Conservation (phyloP, 1,140 invertebrate species). For the Drosophila cardini region DNA sequence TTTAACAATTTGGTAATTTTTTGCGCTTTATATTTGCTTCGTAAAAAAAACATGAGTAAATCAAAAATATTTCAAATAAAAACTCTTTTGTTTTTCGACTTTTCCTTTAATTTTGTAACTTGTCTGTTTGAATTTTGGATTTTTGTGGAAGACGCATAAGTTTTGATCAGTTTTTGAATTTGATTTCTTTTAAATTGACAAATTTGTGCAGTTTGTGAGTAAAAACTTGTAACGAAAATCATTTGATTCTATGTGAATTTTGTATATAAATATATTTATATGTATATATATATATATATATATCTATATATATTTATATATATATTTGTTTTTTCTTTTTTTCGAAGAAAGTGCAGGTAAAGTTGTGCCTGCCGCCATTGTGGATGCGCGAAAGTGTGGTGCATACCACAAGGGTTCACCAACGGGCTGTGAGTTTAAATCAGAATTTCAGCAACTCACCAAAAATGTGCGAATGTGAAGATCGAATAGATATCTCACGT, state of each 20-base stretch:
- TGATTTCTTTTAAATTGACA: conserved; percentile 1
- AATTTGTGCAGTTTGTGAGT: conserved; percentile 39
- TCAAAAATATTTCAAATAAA: conserved; percentile 47
- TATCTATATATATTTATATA: conserved; percentile 12
- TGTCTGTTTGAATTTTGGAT: conserved; percentile 26
- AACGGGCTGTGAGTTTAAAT: conserved; percentile 10
- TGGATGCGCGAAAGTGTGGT: conserved; percentile 1
- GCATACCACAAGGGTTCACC: conserved; percentile 12
- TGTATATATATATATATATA: conserved; percentile 25
- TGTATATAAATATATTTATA: conserved; percentile 17
- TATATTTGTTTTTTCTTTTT: conserved; percentile 21
- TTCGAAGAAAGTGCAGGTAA: conserved; percentile 18
- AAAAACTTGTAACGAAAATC: conserved; percentile 11
- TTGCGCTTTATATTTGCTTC: conserved; percentile 6
- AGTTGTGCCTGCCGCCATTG: background rate
- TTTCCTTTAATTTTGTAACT: conserved; percentile 24
- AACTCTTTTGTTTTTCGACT: conserved; percentile 44
- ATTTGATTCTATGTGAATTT: background rate
- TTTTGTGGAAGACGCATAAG: conserved; percentile 24
- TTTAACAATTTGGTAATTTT: conserved; percentile 34
- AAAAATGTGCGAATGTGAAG: conserved; percentile 7
- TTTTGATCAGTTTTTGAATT: conserved; percentile 38
- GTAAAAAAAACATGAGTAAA: conserved; percentile 48
- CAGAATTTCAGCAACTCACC: conserved; percentile 27
- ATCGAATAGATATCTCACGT: conserved; percentile 8